Evolutionary conservation across 2,113 vertebrate species (phyloP), one percentile per base, ranked within the genome.

Genomic region (Hystrix cristata): DNA sequence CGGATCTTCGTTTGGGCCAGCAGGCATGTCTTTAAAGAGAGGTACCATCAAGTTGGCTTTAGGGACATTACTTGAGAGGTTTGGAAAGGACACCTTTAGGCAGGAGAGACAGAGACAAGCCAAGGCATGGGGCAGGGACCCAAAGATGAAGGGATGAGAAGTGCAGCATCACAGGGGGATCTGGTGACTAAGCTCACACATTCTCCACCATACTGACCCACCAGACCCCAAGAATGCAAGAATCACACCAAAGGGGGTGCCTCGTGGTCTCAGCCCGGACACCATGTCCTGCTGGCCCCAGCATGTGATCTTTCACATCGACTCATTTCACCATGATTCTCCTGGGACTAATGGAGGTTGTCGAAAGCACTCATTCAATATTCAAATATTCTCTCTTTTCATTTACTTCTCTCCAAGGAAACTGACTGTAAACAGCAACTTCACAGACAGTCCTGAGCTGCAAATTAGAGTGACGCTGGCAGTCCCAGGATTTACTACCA

Each of bases 401-500:
- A 82, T 97, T 97, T 94, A 84, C 88, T 95, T 83, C 71, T 97
- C 34, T 69, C 93, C 57, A 87, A 97, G 96, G 78, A 98, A 93
- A 91, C 72, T 55, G 95, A 79, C 95, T 72, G 25, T 69, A 95
- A 98, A 96, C 92, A 91, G 80, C 95, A 97, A 97, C 97, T 98
- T 98, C 94, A 95, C 87, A 97, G 97, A 95, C 43, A 83, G 79
- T 59, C 53, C 31, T 72, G 85, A 86, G 97, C 96, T 94, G 95
- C 98, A 98, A 31, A 96, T 91, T 92, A 96, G 78, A 95, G 79
- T 74, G 83, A 87, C 96, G 93, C 93, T 97, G 96, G 84, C 59
- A 97, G 91, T 79, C 96, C 94, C 96, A 97, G 88, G 96, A 98
- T 97, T 98, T 97, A 96, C 85, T 98, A 9, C 89, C 90, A 78